Conservation (phyloP, 2,797 vertebrate species). For the Chelmon rostratus region DNA sequence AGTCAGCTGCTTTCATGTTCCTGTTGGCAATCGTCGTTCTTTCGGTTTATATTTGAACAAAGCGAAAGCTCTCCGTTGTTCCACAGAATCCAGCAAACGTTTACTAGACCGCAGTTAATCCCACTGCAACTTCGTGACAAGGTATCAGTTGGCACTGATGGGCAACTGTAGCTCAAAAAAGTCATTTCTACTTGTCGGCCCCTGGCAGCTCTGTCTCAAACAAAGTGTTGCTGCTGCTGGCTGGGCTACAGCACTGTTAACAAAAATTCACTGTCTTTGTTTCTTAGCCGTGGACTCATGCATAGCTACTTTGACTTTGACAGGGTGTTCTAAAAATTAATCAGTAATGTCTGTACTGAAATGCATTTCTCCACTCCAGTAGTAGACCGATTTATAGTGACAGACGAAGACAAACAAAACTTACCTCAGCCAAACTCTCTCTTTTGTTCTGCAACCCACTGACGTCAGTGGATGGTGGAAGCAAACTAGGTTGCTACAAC, state of each 20-base stretch:
- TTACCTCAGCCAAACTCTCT: conserved; percentile 22
- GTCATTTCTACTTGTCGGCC: not conserved
- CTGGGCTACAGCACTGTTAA: conserved; percentile 14
- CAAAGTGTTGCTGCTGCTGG: conserved; percentile 1
- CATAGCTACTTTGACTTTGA: conserved; percentile 34
- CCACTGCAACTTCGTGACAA: conserved; percentile 25
- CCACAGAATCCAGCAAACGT: conserved; percentile 28
- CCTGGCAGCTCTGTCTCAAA: conserved; percentile 28
- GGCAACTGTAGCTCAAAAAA: conserved; percentile 19
- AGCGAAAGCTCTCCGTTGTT: conserved; percentile 24
- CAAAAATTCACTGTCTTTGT: conserved; percentile 19
- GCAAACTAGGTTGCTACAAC: conserved; percentile 4
- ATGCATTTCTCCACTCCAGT: conserved; percentile 32
- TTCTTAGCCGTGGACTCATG: conserved; percentile 13
- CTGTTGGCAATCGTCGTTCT: not conserved
- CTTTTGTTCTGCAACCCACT: conserved; percentile 1
- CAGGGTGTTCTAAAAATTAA: conserved; percentile 33
- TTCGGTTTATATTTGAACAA: not conserved
- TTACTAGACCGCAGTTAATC: conserved; percentile 16
- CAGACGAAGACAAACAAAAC: conserved; percentile 18
- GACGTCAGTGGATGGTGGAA: conserved; percentile 21
- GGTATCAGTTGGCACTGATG: not conserved
- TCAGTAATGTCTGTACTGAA: conserved; percentile 37
- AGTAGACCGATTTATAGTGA: conserved; percentile 25
- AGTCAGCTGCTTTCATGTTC: conserved; percentile 14